Percentiles rank a stretch among this genome's conserved stretches.
phyloP scores from a whole-genome alignment of 1,140 invertebrate genomes.

The Drosophila kanapiae region DNA sequence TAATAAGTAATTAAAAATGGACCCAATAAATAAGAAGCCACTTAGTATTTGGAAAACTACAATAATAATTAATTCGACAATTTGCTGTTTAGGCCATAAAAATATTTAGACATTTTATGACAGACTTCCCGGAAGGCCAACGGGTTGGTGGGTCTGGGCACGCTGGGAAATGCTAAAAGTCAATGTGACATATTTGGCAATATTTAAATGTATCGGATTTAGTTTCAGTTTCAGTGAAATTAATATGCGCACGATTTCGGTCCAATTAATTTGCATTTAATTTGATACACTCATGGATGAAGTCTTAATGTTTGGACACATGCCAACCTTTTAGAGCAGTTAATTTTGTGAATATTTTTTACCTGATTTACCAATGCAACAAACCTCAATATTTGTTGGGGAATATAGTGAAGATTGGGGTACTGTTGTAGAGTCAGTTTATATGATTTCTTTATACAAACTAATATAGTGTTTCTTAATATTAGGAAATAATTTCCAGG shows the following conservation, averaged over 20 bases:
- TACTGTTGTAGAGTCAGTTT: background rate
- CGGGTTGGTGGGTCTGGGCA: slow-evolving; percentile 19
- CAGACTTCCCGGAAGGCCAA: slow-evolving; percentile 47
- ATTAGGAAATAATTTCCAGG: too few relatives aligned
- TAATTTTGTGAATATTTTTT: background rate
- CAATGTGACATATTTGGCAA: slow-evolving; percentile 39
- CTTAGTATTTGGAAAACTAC: slow-evolving; percentile 16
- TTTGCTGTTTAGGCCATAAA: slow-evolving; percentile 22
- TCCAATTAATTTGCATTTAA: slow-evolving; percentile 49
- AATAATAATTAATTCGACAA: slow-evolving; percentile 30
- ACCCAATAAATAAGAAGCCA: slow-evolving; percentile 20
- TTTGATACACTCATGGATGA: slow-evolving; percentile 32
- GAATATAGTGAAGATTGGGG: background rate
- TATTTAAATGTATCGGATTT: slow-evolving; percentile 22
- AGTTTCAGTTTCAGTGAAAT: slow-evolving; percentile 42
- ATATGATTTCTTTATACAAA: too few relatives aligned
- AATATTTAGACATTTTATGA: slow-evolving; percentile 29
- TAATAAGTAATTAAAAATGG: slow-evolving; percentile 12
- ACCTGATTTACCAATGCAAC: background rate
- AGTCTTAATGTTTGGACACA: slow-evolving; percentile 29
- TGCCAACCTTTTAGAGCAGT: slow-evolving; percentile 21
- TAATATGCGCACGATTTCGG: slow-evolving; percentile 32
- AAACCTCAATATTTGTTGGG: background rate
- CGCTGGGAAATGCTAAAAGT: slow-evolving; percentile 41
- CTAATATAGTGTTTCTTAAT: too few relatives aligned